Base-by-base conservation (phyloP, 2,888 invertebrate genomes). In the Lepas anatifera region DNA sequence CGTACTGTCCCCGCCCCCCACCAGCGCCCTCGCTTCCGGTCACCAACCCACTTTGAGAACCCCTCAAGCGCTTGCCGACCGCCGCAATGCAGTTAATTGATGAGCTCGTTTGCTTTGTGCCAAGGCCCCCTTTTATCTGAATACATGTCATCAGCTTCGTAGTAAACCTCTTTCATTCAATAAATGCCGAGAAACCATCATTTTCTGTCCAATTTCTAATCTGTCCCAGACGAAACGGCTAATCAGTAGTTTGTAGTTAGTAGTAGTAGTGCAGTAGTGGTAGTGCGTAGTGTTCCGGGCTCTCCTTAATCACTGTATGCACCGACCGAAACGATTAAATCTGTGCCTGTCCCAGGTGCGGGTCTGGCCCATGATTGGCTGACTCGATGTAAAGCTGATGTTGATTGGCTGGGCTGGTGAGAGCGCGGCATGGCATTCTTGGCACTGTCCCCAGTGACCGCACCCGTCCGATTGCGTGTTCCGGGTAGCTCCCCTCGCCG, bases 381-480 rank as follows among this genome's bases (percentile, higher is more conserved):
- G 58, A 58, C 58, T 58, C 35, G 58, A 58, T 58, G 35, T 58
- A 58, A 58, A 58, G 58, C 58, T 58, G 58, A 35, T 58, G 58
- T 58, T 58, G 58, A 70, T 70, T 73, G 71, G 71, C 71, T 73
- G 73, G 71, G 71, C 71, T 73, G 73, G 72, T 70, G 73, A 70
- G 72, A n/a, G n/a, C n/a, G n/a, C 72, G 68, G 68, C 70, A 72
- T 71, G 67, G 70, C 73, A 73, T 70, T 68, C 71, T 73, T 72
- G 71, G 70, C 71, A 69, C 70, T 41, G 73, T 73, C 73, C 73
- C 73, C 72, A 73, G 73, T 73, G 73, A 73, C 73, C 73, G 32
- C 58, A 58, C 58, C 13, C 18, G n/a, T n/a, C n/a, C n/a, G n/a
- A n/a, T n/a, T n/a, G n/a, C n/a, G n/a, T n/a, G n/a, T n/a, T n/a